Evolutionary conservation across 2,797 vertebrate species (phyloP), one percentile per base, ranked within the genome.

Genomic region (Furcifer pardalis): DNA sequence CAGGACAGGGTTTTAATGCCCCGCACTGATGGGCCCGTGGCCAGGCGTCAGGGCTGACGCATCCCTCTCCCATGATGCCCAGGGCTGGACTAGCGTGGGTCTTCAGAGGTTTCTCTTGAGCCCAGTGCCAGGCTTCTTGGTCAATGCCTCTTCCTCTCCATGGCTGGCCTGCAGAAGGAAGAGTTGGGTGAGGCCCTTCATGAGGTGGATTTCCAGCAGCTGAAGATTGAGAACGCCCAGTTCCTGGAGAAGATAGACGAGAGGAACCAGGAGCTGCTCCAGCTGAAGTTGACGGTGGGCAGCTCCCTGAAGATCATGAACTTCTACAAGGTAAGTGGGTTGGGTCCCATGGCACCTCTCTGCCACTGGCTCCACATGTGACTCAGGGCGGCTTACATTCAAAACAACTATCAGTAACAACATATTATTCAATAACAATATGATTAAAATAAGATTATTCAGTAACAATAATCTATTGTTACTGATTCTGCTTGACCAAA

Each of bases 211-310:
- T 95, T 97, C 81, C 95, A 97, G 93, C 94, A 96, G 89, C 88
- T 97, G 83, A 95, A 96, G 88, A 95, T 96, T 0, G 93, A 94
- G 93, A 97, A 97, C 8, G 92, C 92, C 13, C 95, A 95, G 81
- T 95, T 92, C 82, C 74, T 94, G 82, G 93, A 96, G 81, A 88
- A 83, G 7, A 94, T 96, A 27, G 95, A 94, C 80, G 82, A 94
- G 5, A 91, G 87, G 63, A 97, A 97, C 83, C 89, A 94, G 84
- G 95, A 96, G 19, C 84, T 97, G 83, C 89, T 95, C 72, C 90
- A 92, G 62, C 92, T 97, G 76, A 97, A 97, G 89, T 30, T 95
- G 68, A 90, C 92, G 0, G 93, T 93, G 4, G 93, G 92, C n/a
- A 95, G 94, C 71, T 94, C 94, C 4, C 83, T 93, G 77, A 94